Evolutionary conservation across 2,797 vertebrate genomes (phyloP), one percentile per base, ranked within the genome.

Genomic region (Crenuchus spilurus): DNA sequence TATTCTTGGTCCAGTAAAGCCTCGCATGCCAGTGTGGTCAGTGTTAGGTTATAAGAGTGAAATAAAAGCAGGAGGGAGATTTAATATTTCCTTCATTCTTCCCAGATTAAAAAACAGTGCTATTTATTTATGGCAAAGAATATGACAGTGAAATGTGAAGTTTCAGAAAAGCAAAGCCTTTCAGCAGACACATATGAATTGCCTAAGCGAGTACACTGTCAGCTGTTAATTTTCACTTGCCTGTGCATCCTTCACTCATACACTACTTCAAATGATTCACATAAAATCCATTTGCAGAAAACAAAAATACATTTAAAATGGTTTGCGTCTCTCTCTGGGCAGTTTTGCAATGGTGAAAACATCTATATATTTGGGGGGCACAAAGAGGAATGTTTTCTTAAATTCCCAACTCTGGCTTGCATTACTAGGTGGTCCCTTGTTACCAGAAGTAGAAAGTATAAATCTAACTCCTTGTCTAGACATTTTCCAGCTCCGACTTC

Each of bases 381-480:
- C 92, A 92, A 91, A 91, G 91, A 86, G 70, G 76, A 81, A 75
- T 79, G 87, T 91, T 91, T 92, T 93, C 92, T 94, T 94, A 88
- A 94, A 92, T 94, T 95, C 91, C 91, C 91, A 88, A 88, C 91
- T 85, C 93, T 95, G 94, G 94, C 92, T 94, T 86, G 91, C 84
- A 85, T 94, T 94, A 92, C 90, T 90, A 95, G 93, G 92, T 93
- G 92, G 94, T 94, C 93, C 94, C 93, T 94, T 92, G 93, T 95
- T 95, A 94, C 94, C 93, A 93, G 92, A 93, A 94, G 92, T 94
- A 92, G 95, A 94, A 95, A 94, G 92, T 94, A 94, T 95, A 95
- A 96, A 95, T 95, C 92, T 90, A 92, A 93, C 92, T 91, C 88
- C 88, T 91, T 84, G 94, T 96, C 94, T 95, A 95, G 95, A 97